Conservation (phyloP, 2,888 invertebrate genomes). For the Zygothrica quintamaculata region DNA sequence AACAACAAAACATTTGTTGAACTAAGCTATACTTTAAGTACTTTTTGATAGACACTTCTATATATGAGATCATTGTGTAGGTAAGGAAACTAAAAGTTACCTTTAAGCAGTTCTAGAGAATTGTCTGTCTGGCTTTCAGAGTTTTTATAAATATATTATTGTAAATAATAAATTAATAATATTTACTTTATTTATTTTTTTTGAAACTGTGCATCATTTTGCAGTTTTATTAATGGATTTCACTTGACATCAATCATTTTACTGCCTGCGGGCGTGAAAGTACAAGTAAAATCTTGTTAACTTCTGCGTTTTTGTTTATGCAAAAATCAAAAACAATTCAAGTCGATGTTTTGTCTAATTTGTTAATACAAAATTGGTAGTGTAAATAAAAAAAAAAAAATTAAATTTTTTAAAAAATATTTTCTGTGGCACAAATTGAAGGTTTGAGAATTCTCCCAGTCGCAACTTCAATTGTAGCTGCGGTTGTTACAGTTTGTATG, state of each 20-base stretch:
- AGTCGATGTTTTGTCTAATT: not conserved
- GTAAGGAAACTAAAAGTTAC: slow-evolving; percentile 24
- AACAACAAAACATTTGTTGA: not conserved
- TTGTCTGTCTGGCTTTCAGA: too few relatives aligned
- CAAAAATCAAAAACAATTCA: not conserved
- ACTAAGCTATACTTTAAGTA: too few relatives aligned
- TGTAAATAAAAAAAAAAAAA: too few relatives aligned
- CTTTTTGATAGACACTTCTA: too few relatives aligned
- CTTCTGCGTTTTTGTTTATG: not conserved
- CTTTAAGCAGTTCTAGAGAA: too few relatives aligned
- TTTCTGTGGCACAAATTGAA: slow-evolving; percentile 45
- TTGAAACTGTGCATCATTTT: not conserved
- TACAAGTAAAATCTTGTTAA: not conserved
- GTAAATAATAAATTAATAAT: not conserved
- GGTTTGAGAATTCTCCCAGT: slow-evolving; percentile 43
- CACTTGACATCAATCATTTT: slow-evolving; percentile 54
- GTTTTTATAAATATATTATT: too few relatives aligned
- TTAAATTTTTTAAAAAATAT: too few relatives aligned
- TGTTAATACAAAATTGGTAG: not conserved
- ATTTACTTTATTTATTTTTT: not conserved
- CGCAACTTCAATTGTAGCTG: slow-evolving; percentile 67
- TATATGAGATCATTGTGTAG: slow-evolving; percentile 20
- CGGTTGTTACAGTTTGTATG: slow-evolving; percentile 62
- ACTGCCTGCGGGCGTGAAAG: slow-evolving; percentile 1
- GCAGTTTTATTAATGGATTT: slow-evolving; percentile 25